Evolutionary conservation across 2,113 vertebrate species (phyloP).

Genomic region (Ovibos moschatus): DNA sequence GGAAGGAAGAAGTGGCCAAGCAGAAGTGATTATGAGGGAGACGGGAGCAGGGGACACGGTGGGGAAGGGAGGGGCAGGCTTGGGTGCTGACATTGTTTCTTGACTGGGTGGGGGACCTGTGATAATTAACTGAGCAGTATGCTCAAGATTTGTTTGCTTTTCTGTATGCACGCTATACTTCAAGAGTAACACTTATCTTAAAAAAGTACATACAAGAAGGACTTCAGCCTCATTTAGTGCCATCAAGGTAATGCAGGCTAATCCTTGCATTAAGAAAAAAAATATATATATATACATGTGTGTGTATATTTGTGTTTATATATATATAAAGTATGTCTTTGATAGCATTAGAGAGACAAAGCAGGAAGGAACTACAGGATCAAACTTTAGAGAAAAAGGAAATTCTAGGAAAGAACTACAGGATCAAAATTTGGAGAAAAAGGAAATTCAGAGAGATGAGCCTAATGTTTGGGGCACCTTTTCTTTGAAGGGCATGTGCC

Average conservation of each 20-base stretch:
- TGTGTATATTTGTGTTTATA: not conserved
- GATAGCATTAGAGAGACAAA: not conserved
- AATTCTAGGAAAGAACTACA: not conserved
- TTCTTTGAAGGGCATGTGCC: not conserved
- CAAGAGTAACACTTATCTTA: not conserved
- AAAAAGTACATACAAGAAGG: not conserved
- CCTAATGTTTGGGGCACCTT: not conserved
- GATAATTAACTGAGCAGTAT: not conserved
- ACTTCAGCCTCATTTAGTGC: not conserved
- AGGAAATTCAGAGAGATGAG: not conserved
- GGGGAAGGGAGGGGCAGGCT: not conserved
- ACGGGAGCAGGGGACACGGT: not conserved
- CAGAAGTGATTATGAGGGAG: not conserved
- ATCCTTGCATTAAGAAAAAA: not conserved
- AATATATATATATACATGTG: fast-evolving
- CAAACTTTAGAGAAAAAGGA: not conserved
- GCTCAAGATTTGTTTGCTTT: not conserved
- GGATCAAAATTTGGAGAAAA: not conserved
- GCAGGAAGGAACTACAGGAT: not conserved
- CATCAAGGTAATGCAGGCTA: not conserved
- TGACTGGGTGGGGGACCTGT: not conserved
- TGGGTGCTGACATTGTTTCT: not conserved
- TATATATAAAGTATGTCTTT: not conserved
- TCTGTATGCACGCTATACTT: not conserved
- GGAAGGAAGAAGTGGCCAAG: not conserved